phyloP scores from a whole-genome alignment of 1,140 invertebrate species.

The Lepidurus packardi region DNA sequence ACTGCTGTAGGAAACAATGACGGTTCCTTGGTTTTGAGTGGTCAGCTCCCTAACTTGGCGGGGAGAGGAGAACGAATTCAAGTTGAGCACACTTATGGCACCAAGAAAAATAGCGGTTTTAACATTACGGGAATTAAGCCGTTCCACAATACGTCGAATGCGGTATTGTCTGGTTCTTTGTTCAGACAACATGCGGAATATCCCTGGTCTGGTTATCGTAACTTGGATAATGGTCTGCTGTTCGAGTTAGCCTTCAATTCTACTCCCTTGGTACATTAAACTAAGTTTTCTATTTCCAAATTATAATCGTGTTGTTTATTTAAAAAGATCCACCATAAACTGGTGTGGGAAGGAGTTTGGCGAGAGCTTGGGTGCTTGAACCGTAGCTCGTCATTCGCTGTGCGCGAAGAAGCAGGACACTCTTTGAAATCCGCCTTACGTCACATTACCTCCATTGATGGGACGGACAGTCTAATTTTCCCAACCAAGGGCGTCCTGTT shows the following conservation, averaged over 20 bases:
- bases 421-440: constrained; percentile 76
- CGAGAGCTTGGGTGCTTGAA: constrained; percentile 62
- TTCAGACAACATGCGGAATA: constrained; percentile 68
- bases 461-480: constrained; percentile 69
- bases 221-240: constrained; percentile 57
- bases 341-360: constrained; percentile 76
- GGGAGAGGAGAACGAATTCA: constrained; percentile 72
- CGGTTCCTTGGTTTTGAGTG: constrained; percentile 64
- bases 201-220: constrained; percentile 71
- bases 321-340: constrained; percentile 62
- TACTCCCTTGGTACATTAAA: constrained; percentile 47
- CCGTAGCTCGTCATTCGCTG: constrained; percentile 62
- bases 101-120: constrained; percentile 63
- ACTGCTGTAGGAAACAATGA: constrained; percentile 81
- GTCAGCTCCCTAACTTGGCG: constrained; percentile 68
- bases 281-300: constrained; percentile 25
- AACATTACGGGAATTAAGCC: constrained; percentile 69
- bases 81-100: constrained; percentile 69
- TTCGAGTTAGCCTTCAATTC: constrained; percentile 60
- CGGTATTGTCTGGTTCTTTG: constrained; percentile 56
- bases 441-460: constrained; percentile 70
- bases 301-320: constrained; percentile 27
- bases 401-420: constrained; percentile 76
- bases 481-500: constrained; percentile 64
- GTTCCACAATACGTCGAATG: constrained; percentile 52